Evolutionary conservation across 2,797 vertebrate species (phyloP), one percentile per base, ranked within the genome.

Genomic region (Mormyrops attenuatus): DNA sequence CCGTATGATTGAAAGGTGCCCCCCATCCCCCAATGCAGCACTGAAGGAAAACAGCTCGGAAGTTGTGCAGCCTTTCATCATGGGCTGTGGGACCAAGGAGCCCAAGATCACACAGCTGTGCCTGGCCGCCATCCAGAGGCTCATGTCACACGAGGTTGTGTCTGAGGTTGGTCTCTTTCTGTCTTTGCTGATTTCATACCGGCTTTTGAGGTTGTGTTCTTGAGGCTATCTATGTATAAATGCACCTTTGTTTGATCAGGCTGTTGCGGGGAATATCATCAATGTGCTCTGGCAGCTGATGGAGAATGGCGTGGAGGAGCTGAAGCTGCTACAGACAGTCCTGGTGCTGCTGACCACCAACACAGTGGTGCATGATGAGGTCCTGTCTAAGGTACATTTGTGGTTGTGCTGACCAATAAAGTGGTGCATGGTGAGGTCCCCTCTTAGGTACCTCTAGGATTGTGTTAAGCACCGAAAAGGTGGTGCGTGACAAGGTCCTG

Each of bases 211-310:
- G 50, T 52, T 52, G 50, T 13, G 50, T 52, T 52, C 50, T 52
- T 52, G 50, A 15, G 50, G 50, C 11, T 13, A 2, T 13, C 50
- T 52, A 13, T 52, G 50, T 3, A 52, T 52, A 52, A 52, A 52
- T 52, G 13, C 50, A 52, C 50, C 13, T 52, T 52, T 15, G 2
- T 52, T 52, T 13, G 50, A 13, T 52, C 95, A 99, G 99, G 97
- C 96, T 84, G 98, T 98, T 41, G 99, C 98, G 6, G 99, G 98
- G 91, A 99, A 99, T 95, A 98, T 99, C 93, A 99, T 99, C 94
- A 99, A 99, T 94, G 99, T 99, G 98, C 94, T 99, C 93, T 99
- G 99, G 99, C 99, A 99, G 92, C 96, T 99, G 93, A 99, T 99
- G 99, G 99, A 99, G 93, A 99, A 99, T 80, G 97, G 98, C 89